Conservation (phyloP, 2,888 invertebrate species). For the Cloeon dipterum region DNA sequence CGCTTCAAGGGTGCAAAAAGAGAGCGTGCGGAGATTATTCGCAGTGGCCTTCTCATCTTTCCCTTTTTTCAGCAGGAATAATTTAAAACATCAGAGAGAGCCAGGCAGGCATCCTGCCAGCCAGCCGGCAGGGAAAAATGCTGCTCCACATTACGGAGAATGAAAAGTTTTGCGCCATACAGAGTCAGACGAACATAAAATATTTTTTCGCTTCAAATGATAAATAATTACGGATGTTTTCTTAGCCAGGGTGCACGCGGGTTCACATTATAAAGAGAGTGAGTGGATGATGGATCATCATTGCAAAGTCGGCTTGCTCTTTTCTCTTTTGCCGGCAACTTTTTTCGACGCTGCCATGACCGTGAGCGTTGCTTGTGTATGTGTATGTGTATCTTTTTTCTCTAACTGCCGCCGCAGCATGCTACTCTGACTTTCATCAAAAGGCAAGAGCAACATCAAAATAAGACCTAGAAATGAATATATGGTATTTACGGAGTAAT, state of each 20-base stretch:
- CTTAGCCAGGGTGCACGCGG: neutral
- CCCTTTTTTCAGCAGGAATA: too few species aligned
- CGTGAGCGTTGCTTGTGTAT: neutral
- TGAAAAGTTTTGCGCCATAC: too few species aligned
- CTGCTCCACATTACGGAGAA: too few species aligned
- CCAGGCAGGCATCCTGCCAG: too few species aligned
- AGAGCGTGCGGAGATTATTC: too few species aligned
- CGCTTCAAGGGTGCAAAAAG: too few species aligned
- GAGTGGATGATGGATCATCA: too few species aligned
- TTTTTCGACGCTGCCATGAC: neutral
- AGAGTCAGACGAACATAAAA: too few species aligned
- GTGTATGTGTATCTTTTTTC: neutral
- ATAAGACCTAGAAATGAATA: conserved; percentile 1
- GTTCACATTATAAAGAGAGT: too few species aligned
- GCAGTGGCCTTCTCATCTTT: too few species aligned
- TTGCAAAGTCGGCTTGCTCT: conserved; percentile 1
- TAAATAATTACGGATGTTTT: conserved; percentile 2
- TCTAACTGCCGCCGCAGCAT: neutral
- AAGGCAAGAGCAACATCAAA: conserved; percentile 2
- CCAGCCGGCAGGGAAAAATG: too few species aligned
- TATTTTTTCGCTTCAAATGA: conserved; percentile 1
- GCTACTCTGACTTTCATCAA: neutral
- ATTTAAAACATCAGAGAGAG: too few species aligned
- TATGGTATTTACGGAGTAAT: conserved; percentile 1
- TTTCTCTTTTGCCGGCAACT: neutral